These are phyloP conservation scores for Belgica antarctica DNA, from an alignment of 2,888 invertebrate species.

Conservation along the genomic window DNA sequence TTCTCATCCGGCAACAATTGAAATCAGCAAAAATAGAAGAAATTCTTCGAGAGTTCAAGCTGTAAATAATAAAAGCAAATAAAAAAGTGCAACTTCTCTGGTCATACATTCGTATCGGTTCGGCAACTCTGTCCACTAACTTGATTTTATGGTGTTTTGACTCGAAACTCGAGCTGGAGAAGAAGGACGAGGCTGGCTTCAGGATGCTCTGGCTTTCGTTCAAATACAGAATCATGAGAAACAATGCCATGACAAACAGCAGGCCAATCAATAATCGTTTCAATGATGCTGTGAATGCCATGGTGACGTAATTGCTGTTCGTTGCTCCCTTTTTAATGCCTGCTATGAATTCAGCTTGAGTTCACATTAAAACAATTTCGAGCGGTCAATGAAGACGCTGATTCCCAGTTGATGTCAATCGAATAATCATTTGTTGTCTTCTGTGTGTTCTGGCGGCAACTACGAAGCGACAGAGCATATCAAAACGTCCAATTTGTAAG, in stretches of 20 bases:
- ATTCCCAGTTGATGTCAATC: constrained; percentile 24
- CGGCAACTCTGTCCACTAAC: constrained; percentile 23
- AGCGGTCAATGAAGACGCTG: background rate
- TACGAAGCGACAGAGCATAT: background rate
- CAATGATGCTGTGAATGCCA: constrained; percentile 56
- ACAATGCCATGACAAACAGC: constrained; percentile 59
- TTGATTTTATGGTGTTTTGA: constrained; percentile 33
- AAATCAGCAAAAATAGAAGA: background rate
- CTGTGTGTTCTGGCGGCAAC: too few species aligned
- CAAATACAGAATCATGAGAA: constrained; percentile 62
- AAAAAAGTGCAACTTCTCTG: constrained; percentile 15
- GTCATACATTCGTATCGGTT: constrained; percentile 15
- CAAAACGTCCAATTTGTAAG: constrained; percentile 17
- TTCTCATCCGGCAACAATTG: too few species aligned
- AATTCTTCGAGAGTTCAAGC: background rate
- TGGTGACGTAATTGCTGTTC: constrained; percentile 48
- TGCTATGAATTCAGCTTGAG: constrained; percentile 11
- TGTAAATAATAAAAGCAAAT: background rate
- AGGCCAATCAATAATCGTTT: constrained; percentile 60
- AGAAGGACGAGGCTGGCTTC: constrained; percentile 49
- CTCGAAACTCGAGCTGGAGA: constrained; percentile 1
- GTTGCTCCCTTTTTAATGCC: background rate
- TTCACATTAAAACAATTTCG: background rate
- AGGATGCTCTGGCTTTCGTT: constrained; percentile 61
- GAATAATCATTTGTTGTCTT: constrained; percentile 23